Evolutionary conservation across 2,888 invertebrate species (phyloP).

Genomic region (Bedellia somnulentella): DNA sequence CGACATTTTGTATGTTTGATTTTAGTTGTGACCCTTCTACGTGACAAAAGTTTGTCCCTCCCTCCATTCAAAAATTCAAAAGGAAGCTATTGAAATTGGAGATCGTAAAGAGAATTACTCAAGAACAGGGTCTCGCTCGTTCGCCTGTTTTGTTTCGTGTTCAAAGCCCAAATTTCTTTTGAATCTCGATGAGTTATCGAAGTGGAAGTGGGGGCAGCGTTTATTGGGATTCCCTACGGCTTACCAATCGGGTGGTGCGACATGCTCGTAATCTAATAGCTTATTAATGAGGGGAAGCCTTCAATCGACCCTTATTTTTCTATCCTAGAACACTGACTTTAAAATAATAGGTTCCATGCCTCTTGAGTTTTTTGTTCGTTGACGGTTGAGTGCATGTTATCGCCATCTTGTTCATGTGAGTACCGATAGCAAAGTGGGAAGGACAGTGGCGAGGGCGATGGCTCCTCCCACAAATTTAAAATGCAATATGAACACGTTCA

Average conservation of each 20-base stretch:
- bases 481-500: slow-evolving; percentile 26
- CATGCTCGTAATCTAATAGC: slow-evolving; percentile 57
- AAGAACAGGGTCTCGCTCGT: slow-evolving; percentile 55
- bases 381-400: slow-evolving; percentile 25
- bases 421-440: slow-evolving; percentile 35
- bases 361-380: slow-evolving; percentile 25
- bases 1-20: slow-evolving; percentile 33
- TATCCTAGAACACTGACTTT: slow-evolving; percentile 40
- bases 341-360: slow-evolving; percentile 40
- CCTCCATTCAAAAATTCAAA: slow-evolving; percentile 61
- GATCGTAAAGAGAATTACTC: slow-evolving; percentile 62
- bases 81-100: slow-evolving; percentile 63
- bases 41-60: slow-evolving; percentile 60
- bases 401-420: slow-evolving; percentile 33
- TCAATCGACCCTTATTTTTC: slow-evolving; percentile 49
- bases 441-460: slow-evolving; percentile 29
- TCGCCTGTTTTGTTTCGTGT: slow-evolving; percentile 52
- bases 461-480: slow-evolving; percentile 58
- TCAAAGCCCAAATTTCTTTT: slow-evolving; percentile 55
- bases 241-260: slow-evolving; percentile 53
- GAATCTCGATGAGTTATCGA: slow-evolving; percentile 56
- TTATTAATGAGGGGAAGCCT: slow-evolving; percentile 57
- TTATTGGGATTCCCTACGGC: slow-evolving; percentile 57
- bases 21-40: slow-evolving; percentile 40
- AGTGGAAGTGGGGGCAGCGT: slow-evolving; percentile 54